phyloP scores from a whole-genome alignment of 2,888 invertebrate species.

The Tanytarsus gracilentus region DNA sequence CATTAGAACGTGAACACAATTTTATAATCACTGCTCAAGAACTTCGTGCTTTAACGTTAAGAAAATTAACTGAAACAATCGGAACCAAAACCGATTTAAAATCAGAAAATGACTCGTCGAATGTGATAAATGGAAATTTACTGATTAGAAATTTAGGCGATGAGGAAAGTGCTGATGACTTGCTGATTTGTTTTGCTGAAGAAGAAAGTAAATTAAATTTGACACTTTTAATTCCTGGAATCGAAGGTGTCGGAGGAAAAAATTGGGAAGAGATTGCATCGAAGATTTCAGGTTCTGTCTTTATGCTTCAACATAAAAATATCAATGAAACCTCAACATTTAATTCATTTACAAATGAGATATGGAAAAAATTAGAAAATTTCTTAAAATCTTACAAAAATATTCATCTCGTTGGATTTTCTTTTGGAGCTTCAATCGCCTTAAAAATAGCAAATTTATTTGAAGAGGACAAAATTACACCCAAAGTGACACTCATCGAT shows the following conservation, averaged over 20 bases:
- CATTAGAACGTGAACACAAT: constrained; percentile 80
- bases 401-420: constrained; percentile 77
- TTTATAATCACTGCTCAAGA: constrained; percentile 77
- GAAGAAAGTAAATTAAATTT: background rate
- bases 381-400: constrained; percentile 49
- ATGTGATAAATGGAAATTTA: background rate
- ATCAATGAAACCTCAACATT: background rate
- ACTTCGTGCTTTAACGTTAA: constrained; percentile 68
- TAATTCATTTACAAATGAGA: background rate
- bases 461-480: constrained; percentile 55
- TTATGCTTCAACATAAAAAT: constrained; percentile 12
- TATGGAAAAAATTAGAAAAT: constrained; percentile 49
- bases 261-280: constrained; percentile 11
- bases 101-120: background rate
- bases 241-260: constrained; percentile 49
- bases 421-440: constrained; percentile 71
- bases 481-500: constrained; percentile 65
- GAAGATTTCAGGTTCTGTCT: background rate
- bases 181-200: constrained; percentile 37
- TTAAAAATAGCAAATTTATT: constrained; percentile 65
- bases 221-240: constrained; percentile 49
- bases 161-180: constrained; percentile 46
- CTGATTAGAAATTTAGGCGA: constrained; percentile 46
- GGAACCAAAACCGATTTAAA: background rate
- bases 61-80: constrained; percentile 38